Conservation (phyloP, 2,797 vertebrate species). For the Falco concolor region DNA sequence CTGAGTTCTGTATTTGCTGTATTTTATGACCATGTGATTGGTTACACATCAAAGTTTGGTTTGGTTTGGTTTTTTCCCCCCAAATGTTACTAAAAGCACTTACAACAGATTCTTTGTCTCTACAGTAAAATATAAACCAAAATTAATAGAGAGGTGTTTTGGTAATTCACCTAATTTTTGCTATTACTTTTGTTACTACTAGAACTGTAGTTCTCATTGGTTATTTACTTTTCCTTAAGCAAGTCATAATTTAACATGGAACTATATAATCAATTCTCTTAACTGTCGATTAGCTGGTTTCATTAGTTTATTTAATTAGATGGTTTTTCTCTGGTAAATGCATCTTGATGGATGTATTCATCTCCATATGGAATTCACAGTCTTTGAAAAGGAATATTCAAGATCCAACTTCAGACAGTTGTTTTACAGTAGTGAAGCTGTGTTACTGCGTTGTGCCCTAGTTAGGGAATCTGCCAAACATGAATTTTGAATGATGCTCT, state of each 20-base stretch:
- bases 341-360: not conserved
- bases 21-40: not conserved
- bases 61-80: not conserved
- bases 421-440: not conserved
- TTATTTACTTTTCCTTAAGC: constrained; percentile 7
- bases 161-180: not conserved
- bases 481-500: not conserved
- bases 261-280: not conserved
- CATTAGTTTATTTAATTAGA: not conserved
- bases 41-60: not conserved
- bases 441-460: not conserved
- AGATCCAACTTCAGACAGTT: not conserved
- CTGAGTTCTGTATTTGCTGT: not conserved
- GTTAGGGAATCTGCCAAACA: not conserved
- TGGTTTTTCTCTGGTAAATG: not conserved
- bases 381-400: not conserved
- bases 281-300: not conserved
- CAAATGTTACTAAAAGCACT: not conserved
- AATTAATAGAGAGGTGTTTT: not conserved
- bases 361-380: not conserved
- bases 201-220: not conserved
- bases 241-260: not conserved
- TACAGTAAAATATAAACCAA: not conserved
- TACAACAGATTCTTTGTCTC: not conserved
- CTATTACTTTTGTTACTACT: not conserved